Conservation (phyloP, 2,888 invertebrate genomes). For the Melitaea athalia region DNA sequence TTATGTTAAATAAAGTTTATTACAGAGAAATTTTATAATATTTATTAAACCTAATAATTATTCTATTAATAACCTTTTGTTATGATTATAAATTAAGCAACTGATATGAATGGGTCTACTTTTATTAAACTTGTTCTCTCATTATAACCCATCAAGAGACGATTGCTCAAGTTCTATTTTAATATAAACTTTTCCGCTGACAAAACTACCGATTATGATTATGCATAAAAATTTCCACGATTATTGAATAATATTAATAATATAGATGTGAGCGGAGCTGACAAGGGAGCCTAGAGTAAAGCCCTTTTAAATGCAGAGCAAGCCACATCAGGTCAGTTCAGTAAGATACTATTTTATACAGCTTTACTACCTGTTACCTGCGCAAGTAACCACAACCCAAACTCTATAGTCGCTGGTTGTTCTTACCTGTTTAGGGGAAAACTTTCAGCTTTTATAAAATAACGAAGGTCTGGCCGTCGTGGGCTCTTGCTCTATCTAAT, state of each 20-base stretch:
- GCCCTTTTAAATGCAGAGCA: no score
- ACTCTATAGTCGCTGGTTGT: no score
- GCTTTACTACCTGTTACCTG: no score
- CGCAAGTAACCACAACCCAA: no score
- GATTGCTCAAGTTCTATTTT: neutral
- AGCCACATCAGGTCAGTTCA: no score
- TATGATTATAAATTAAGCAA: constrained; percentile 2
- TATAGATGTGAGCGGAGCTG: neutral
- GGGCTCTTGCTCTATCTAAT: no score
- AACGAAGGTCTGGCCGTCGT: no score
- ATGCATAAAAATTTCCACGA: neutral
- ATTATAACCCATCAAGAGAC: neutral
- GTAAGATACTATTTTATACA: no score
- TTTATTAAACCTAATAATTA: neutral
- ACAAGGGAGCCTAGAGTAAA: no score
- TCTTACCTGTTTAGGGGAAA: no score
- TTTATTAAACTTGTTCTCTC: neutral
- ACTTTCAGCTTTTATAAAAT: no score
- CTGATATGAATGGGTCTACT: neutral
- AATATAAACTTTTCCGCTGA: neutral
- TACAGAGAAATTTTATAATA: neutral
- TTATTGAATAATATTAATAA: neutral
- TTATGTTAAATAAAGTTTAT: constrained; percentile 2
- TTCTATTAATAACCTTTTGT: neutral
- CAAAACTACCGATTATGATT: neutral